Percentiles rank a stretch among this genome's conserved stretches.
phyloP scores from a whole-genome alignment of 2,888 invertebrate species.

The Lasioglossum oenotherae region DNA sequence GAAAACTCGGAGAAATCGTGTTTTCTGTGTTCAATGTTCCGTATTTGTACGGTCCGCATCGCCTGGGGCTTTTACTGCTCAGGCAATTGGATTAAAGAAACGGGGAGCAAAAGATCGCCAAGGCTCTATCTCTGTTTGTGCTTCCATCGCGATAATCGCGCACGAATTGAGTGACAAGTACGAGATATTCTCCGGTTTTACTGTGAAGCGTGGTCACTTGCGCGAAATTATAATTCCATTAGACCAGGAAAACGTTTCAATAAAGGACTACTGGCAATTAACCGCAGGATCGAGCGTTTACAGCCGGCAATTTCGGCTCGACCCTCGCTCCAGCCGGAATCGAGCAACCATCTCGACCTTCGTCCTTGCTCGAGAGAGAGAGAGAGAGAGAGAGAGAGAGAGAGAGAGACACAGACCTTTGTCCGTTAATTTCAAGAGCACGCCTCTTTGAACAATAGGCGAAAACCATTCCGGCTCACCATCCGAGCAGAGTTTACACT shows the following conservation, averaged over 20 bases:
- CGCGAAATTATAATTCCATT: conserved; percentile 32
- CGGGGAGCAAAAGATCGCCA: conserved; percentile 6
- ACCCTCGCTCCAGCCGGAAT: background rate
- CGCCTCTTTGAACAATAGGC: background rate
- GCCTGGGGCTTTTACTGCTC: conserved; percentile 43
- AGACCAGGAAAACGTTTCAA: conserved; percentile 6
- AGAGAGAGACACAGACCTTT: background rate
- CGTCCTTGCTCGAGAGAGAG: background rate
- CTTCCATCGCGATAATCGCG: background rate
- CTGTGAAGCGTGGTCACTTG: background rate
- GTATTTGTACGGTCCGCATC: conserved; percentile 21
- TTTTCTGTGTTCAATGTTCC: background rate
- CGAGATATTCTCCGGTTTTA: conserved; percentile 13
- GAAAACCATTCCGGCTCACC: background rate
- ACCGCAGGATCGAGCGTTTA: conserved; percentile 16
- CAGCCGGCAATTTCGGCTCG: conserved; percentile 1
- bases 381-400: background rate
- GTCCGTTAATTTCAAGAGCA: background rate
- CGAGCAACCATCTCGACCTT: background rate
- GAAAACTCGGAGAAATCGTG: conserved; percentile 29
- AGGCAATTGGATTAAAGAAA: conserved; percentile 63
- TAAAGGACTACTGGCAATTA: conserved; percentile 11
- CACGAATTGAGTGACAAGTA: background rate
- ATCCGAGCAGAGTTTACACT: background rate
- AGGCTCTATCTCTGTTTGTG: conserved; percentile 28